These are phyloP conservation scores for Tipula vernalis DNA, from an alignment of 2,888 invertebrate species.

Conservation along the genomic window DNA sequence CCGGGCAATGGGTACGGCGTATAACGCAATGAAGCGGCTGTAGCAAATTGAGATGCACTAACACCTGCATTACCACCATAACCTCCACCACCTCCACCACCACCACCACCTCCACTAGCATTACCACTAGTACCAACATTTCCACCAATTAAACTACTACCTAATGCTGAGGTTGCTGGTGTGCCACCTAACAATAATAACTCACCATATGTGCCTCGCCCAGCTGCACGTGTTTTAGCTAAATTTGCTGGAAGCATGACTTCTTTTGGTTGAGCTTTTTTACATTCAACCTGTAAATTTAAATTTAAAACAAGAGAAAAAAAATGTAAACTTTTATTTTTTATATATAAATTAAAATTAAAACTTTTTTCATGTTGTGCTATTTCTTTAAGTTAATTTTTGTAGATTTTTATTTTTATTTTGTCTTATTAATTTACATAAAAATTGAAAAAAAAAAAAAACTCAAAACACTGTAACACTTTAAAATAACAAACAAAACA, in stretches of 20 bases:
- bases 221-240: constrained; percentile 90
- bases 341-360: background rate
- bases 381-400: background rate
- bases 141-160: constrained; percentile 15
- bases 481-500: background rate
- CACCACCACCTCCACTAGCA: constrained; percentile 20
- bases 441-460: background rate
- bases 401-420: background rate
- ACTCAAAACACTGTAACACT: background rate
- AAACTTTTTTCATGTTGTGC: background rate
- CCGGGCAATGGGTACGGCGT: constrained; percentile 49
- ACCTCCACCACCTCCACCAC: constrained; percentile 30
- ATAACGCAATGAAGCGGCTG: constrained; percentile 43
- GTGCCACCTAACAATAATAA: constrained; percentile 75
- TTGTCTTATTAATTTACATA: constrained; percentile 6
- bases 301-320: background rate
- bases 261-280: constrained; percentile 99
- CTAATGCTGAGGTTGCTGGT: constrained; percentile 42
- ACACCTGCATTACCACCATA: constrained; percentile 13
- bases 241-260: constrained; percentile 97
- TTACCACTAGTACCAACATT: constrained; percentile 18
- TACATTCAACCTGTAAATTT: constrained; percentile 88
- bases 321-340: background rate
- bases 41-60: constrained; percentile 22
- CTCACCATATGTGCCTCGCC: constrained; percentile 96